A percentile compares a stretch with the other conserved stretches of the same genome.
Evolutionary conservation across 2,113 vertebrate species (phyloP).

Genomic region (Toxotes jaculatrix): DNA sequence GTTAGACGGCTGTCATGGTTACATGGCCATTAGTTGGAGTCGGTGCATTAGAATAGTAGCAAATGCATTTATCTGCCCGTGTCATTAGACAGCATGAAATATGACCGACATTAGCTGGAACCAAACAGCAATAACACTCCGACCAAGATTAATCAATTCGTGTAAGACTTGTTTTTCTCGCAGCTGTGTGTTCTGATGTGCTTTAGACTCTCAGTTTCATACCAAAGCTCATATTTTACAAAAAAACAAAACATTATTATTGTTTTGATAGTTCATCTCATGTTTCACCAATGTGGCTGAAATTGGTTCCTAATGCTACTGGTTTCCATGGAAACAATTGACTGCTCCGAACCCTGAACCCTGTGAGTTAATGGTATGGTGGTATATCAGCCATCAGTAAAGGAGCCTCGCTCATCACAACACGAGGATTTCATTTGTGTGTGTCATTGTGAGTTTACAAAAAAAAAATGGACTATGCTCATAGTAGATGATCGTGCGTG

Average conservation of each 20-base stretch:
- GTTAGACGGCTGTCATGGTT: neutral
- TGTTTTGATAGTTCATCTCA: neutral
- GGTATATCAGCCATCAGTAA: neutral
- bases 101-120: conserved; percentile 19
- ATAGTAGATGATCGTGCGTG: neutral
- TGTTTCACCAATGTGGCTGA: neutral
- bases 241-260: no score
- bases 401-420: neutral
- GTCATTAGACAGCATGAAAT: neutral
- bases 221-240: neutral
- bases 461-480: neutral
- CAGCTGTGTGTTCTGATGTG: neutral
- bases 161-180: neutral
- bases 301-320: neutral
- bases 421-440: neutral
- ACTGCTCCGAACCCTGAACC: conserved; percentile 6
- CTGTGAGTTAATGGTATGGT: conserved; percentile 6
- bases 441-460: neutral
- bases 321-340: conserved; percentile 33
- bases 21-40: conserved; percentile 1
- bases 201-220: neutral
- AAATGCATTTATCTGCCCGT: conserved; percentile 8
- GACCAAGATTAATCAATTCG: neutral
- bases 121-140: conserved; percentile 9
- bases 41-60: neutral